A percentile compares a stretch with the other conserved stretches of the same genome.
Conservation (phyloP, 2,888 invertebrate genomes). For the Koerneria pararmatus region DNA sequence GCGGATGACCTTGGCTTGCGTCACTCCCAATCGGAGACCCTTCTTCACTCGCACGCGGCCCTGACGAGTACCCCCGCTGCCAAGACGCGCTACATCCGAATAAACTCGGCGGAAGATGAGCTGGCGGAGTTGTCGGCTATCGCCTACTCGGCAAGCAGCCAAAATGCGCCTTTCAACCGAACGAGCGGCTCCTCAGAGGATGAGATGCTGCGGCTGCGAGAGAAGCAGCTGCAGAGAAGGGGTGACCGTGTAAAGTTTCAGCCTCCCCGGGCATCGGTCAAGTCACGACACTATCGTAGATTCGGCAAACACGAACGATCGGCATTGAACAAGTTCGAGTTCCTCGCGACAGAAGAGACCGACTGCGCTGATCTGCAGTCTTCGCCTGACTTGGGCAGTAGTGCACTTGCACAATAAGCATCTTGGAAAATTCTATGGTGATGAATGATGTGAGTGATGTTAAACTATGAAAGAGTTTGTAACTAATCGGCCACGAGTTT, state of each 20-base stretch:
- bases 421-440: too few relatives aligned
- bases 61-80: neutral
- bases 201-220: conserved; percentile 3
- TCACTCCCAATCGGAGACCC: too few relatives aligned
- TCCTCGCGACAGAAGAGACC: conserved; percentile 13
- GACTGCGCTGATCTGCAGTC: conserved; percentile 13
- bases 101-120: neutral
- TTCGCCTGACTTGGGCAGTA: conserved; percentile 12
- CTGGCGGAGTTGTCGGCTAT: too few relatives aligned
- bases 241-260: conserved; percentile 11
- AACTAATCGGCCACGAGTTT: too few relatives aligned
- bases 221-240: conserved; percentile 7
- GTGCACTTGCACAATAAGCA: too few relatives aligned
- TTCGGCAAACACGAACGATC: conserved; percentile 19
- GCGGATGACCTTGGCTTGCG: too few relatives aligned
- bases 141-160: too few relatives aligned
- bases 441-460: too few relatives aligned
- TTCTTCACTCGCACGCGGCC: neutral
- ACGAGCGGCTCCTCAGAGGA: conserved; percentile 10
- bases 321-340: conserved; percentile 1
- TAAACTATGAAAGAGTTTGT: too few relatives aligned
- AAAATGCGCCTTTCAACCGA: neutral
- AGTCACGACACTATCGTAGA: conserved; percentile 14
- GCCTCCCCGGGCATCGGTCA: neutral
- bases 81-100: neutral